Percentiles rank a stretch among this genome's conserved stretches.
phyloP scores from a whole-genome alignment of 2,797 vertebrate species.

The Xenops minutus region DNA sequence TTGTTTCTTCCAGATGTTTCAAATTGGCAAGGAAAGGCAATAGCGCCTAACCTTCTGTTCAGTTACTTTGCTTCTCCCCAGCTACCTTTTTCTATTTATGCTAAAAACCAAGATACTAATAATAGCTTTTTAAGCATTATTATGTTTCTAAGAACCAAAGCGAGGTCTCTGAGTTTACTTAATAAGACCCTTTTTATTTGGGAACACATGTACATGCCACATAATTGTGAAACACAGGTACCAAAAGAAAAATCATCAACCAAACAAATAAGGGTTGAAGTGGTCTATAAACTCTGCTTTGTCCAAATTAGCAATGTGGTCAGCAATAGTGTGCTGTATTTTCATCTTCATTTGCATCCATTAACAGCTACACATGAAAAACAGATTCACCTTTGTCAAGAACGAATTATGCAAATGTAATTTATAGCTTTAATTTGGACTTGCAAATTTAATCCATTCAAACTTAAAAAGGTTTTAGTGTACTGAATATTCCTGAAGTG shows the following conservation, averaged over 20 bases:
- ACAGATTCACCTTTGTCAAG: slow-evolving; percentile 61
- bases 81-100: slow-evolving; percentile 4
- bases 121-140: slow-evolving; percentile 37
- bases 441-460: slow-evolving; percentile 74
- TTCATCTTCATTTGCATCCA: slow-evolving; percentile 61
- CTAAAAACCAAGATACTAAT: slow-evolving; percentile 11
- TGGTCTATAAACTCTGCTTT: slow-evolving; percentile 56
- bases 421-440: slow-evolving; percentile 74
- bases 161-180: slow-evolving; percentile 16
- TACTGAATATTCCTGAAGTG: slow-evolving; percentile 72
- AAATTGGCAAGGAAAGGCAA: background rate
- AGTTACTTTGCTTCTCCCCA: background rate
- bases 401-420: slow-evolving; percentile 77
- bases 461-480: slow-evolving; percentile 68
- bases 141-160: slow-evolving; percentile 16
- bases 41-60: background rate
- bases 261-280: slow-evolving; percentile 3
- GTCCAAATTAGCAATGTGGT: slow-evolving; percentile 54
- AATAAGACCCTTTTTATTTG: background rate
- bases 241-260: background rate
- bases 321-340: slow-evolving; percentile 44
- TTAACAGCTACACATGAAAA: slow-evolving; percentile 68
- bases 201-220: background rate
- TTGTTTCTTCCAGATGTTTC: background rate
- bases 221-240: slow-evolving; percentile 52